phyloP scores from a whole-genome alignment of 2,888 invertebrate species.

The Lasius fuliginosus region DNA sequence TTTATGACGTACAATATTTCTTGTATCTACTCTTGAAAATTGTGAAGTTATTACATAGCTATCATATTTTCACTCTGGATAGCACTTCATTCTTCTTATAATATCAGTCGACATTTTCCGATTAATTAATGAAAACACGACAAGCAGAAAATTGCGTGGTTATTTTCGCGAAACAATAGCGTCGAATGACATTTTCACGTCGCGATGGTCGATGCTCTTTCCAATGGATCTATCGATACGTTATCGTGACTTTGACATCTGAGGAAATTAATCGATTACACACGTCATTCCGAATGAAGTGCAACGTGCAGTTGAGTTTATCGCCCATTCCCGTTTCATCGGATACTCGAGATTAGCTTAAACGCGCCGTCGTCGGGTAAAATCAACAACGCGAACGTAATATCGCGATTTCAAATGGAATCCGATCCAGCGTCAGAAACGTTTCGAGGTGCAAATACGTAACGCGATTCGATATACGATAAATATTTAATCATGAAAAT shows the following conservation, averaged over 20 bases:
- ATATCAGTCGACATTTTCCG: not conserved
- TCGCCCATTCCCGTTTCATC: conserved; percentile 27
- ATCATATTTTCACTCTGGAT: not conserved
- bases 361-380: conserved; percentile 19
- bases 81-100: not conserved
- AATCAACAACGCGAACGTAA: conserved; percentile 24
- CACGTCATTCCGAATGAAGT: conserved; percentile 18
- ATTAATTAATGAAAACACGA: conserved; percentile 19
- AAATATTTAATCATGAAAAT: not conserved
- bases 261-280: conserved; percentile 49
- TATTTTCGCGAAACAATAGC: conserved; percentile 18
- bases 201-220: conserved; percentile 28
- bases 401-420: conserved; percentile 19
- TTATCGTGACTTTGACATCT: conserved; percentile 12
- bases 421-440: not conserved
- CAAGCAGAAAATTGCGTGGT: conserved; percentile 24
- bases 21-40: not conserved
- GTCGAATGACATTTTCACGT: not conserved
- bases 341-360: conserved; percentile 41
- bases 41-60: not conserved
- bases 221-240: conserved; percentile 22
- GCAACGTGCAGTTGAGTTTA: not conserved
- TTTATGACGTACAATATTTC: not conserved
- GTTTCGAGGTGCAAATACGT: not conserved
- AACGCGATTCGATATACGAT: conserved; percentile 9